phyloP scores from a whole-genome alignment of 1,140 invertebrate species.

The Himalopsyche phryganea region DNA sequence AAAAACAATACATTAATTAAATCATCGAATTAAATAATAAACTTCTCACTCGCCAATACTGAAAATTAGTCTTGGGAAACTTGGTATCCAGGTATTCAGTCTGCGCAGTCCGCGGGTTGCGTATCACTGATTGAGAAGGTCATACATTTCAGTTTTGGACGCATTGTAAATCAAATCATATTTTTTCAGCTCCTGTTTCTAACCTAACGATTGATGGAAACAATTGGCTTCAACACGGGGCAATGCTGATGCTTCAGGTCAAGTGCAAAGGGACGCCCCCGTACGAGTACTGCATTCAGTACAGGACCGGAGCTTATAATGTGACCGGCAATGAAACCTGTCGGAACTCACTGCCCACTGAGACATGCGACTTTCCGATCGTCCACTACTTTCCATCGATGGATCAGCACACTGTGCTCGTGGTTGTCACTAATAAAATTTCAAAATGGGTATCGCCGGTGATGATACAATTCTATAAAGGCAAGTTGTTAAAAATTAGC shows the following conservation, averaged over 20 bases:
- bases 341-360: constrained; percentile 37
- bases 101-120: too few species aligned
- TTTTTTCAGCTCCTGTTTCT: constrained; percentile 66
- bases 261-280: constrained; percentile 69
- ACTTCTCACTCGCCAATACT: too few species aligned
- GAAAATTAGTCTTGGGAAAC: too few species aligned
- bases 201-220: constrained; percentile 65
- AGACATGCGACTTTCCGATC: constrained; percentile 61
- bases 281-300: constrained; percentile 63
- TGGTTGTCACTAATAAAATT: constrained; percentile 72
- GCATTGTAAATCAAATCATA: too few species aligned
- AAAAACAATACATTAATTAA: too few species aligned
- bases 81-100: too few species aligned
- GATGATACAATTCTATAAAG: constrained; percentile 77
- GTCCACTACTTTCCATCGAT: constrained; percentile 64
- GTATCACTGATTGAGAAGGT: too few species aligned
- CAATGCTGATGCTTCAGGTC: constrained; percentile 66
- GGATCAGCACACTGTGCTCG: constrained; percentile 65
- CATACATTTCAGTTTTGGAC: too few species aligned
- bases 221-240: constrained; percentile 77
- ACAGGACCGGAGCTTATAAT: constrained; percentile 67
- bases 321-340: constrained; percentile 77
- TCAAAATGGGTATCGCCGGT: constrained; percentile 63
- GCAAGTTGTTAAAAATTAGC: constrained; percentile 57
- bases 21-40: too few species aligned